Percentiles rank a stretch among this genome's conserved stretches.
These are phyloP conservation scores for Rallus crepitans DNA, from an alignment of 2,797 vertebrate species.

Conservation along the genomic window DNA sequence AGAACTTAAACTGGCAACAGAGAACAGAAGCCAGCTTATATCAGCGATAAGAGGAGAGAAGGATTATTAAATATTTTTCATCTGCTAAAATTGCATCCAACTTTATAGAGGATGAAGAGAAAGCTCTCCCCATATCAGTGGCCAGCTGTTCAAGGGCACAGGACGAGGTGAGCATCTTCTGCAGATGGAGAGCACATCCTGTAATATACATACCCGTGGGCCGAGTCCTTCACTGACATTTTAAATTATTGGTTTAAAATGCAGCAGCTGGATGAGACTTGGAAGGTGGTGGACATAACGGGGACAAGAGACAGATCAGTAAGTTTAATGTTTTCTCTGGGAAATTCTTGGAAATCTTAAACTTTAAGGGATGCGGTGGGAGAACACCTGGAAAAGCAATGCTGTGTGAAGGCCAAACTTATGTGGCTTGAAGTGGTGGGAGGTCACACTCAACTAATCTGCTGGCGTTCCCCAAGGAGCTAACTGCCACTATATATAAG, in stretches of 20 bases:
- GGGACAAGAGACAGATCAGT: constrained; percentile 1
- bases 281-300: background rate
- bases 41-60: background rate
- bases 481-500: constrained; percentile 5
- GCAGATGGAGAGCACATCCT: background rate
- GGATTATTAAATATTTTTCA: background rate
- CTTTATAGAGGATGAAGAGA: background rate
- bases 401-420: background rate
- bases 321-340: constrained; percentile 50
- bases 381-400: constrained; percentile 50
- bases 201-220: background rate
- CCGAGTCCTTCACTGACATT: background rate
- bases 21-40: background rate
- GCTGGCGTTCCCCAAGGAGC: background rate
- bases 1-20: background rate
- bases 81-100: background rate
- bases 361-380: constrained; percentile 46
- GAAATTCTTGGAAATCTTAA: constrained; percentile 52
- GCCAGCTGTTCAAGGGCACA: background rate
- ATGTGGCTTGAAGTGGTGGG: background rate
- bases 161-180: background rate
- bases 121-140: background rate
- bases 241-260: background rate
- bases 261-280: background rate
- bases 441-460: constrained; percentile 22